These are phyloP conservation scores for Hemiscyllium ocellatum DNA, from an alignment of 2,113 vertebrate species.

Conservation along the genomic window DNA sequence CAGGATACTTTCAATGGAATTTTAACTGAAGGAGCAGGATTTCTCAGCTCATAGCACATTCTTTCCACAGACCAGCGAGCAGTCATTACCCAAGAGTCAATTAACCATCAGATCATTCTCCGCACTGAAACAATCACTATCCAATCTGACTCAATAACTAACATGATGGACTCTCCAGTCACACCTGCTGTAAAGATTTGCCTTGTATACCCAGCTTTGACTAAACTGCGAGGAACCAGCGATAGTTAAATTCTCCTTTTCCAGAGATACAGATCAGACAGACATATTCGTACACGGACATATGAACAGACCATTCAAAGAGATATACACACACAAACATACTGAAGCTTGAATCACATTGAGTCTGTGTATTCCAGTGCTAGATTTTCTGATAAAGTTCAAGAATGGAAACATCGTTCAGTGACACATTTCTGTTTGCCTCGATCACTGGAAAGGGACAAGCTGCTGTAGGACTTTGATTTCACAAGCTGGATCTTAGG, in stretches of 20 bases:
- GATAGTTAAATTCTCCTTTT: too few relatives aligned
- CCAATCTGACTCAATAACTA: too few relatives aligned
- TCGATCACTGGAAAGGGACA: not conserved
- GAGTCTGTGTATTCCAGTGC: not conserved
- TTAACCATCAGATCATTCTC: not conserved
- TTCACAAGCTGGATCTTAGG: not conserved
- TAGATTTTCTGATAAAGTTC: not conserved
- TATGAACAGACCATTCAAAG: too few relatives aligned
- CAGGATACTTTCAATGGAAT: not conserved
- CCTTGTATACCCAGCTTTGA: too few relatives aligned
- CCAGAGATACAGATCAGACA: too few relatives aligned
- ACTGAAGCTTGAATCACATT: too few relatives aligned
- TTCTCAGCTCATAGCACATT: not conserved
- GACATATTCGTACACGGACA: too few relatives aligned
- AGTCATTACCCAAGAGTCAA: not conserved
- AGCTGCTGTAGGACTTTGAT: not conserved
- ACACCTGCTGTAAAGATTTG: too few relatives aligned
- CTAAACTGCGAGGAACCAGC: too few relatives aligned
- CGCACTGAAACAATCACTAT: not conserved
- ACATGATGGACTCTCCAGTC: too few relatives aligned
- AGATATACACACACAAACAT: too few relatives aligned
- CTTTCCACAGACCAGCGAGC: not conserved
- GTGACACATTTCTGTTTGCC: not conserved
- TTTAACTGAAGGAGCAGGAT: not conserved
- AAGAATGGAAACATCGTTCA: not conserved